A percentile compares a stretch with the other conserved stretches of the same genome.
Conservation (phyloP, 2,113 vertebrate genomes). For the Ptyas mucosa region DNA sequence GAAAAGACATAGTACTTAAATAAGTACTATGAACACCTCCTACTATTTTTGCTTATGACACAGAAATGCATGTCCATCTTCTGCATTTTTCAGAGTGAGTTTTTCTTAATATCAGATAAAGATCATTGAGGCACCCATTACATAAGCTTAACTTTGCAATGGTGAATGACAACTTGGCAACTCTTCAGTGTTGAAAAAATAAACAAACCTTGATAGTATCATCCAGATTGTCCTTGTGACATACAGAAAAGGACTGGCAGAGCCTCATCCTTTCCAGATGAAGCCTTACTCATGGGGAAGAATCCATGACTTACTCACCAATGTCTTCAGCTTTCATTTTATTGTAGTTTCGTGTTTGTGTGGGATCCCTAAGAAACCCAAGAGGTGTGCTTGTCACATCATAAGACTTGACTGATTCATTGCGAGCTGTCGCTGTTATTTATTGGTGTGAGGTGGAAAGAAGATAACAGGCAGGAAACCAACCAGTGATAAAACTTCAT, state of each 20-base stretch:
- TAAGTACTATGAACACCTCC: background rate
- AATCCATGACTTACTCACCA: background rate
- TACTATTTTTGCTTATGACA: background rate
- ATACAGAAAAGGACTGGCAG: background rate
- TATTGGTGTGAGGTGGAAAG: background rate
- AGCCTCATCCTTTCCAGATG: background rate
- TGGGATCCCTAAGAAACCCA: background rate
- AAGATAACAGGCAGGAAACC: background rate
- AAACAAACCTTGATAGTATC: background rate
- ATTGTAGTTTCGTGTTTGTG: background rate
- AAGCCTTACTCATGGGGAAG: background rate
- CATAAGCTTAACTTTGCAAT: background rate
- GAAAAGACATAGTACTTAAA: background rate
- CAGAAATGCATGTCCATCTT: background rate
- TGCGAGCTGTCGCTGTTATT: background rate
- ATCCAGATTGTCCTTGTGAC: background rate
- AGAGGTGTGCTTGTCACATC: background rate
- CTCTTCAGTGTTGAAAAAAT: background rate
- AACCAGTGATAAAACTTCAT: background rate
- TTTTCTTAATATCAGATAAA: background rate
- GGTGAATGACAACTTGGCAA: background rate
- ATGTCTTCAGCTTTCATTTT: background rate
- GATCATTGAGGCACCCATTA: background rate
- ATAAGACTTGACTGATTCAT: background rate
- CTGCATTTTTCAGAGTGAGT: background rate